Base-by-base conservation (phyloP, 2,113 vertebrate species). In the Willisornis vidua region DNA sequence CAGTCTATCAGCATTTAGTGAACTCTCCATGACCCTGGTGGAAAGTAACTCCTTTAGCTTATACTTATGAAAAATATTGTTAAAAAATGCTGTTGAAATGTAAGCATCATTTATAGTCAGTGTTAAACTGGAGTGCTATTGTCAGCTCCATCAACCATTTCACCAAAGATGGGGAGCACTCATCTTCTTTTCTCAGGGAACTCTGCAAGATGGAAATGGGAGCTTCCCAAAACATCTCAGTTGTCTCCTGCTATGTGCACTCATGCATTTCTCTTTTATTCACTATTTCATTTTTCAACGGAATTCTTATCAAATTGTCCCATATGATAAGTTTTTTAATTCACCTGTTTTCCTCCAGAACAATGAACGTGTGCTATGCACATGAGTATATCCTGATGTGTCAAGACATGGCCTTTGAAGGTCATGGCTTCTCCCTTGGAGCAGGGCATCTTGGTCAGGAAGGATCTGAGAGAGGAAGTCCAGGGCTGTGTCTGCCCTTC, bases 1-100 rank as follows among this genome's bases (percentile, higher is more conserved):
- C 81, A 94, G 95, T 91, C 86, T 97, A 96, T 94, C 95, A 96
- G 93, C 96, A 96, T 97, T 96, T 94, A 89, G 89, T 95, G 97
- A 97, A 97, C 97, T 97, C 92, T 95, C 67, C 7, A 10, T 89
- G 96, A 97, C 96, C 97, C 89, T 94, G 17, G 46, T 73, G 57
- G 79, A 96, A 93, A 96, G 88, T 65, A 96, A 91, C 89, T 90
- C 95, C 87, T 97, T 96, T 80, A 96, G 94, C 93, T 94, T 96
- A 75, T 85, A 94, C 58, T 96, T 95, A 93, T 46, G 87, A 97
- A 97, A 97, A 97, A 97, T 96, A 96, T 71, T 96, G 94, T 96
- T 95, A 33, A 93, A 96, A 97, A 97, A 89, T 75, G 66, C 68
- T 93, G 76, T 72, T 85, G 94, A 96, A 96, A 96, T 31, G 46